Evolutionary conservation across 1,140 invertebrate genomes (phyloP), one percentile per base, ranked within the genome.

Genomic region (Varroa destructor): DNA sequence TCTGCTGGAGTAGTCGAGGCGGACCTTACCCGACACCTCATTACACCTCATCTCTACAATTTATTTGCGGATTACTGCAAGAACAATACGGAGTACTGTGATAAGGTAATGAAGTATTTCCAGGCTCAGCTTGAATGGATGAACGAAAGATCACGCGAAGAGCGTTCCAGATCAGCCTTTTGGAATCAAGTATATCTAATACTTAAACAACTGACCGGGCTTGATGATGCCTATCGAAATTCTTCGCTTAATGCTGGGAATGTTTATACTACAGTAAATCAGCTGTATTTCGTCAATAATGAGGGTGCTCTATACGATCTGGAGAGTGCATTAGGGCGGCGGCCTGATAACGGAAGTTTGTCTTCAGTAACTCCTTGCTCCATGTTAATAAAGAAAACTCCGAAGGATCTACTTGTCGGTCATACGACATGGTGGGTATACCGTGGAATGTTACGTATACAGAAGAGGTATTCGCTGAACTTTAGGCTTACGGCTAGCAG

Each of bases 181-280:
- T 67, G 61, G 61, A 25, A 67, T 37, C 75, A 84, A 81, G 78
- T 84, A 12, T 78, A 78, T 54, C 74, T 83, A 55, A 79, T 81
- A 43, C 77, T 82, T 56, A 74, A 79, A 25, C 84, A 85, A 76
- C 72, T 83, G 8, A 77, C 78, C 73, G 84, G 84, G 10, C 71
- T 85, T 3, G 77, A 79, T 55, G 79, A 82, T 77, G 84, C 82
- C 4, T 82, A 81, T 73, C 74, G 75, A n/a, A 76, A 79, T 57
- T 74, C 54, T 71, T 74, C 73, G 42, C 72, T 55, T 74, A 75
- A 74, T 57, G 71, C 74, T n/a, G 71, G 58, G 25, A 61, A 67
- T 8, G 73, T 77, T 46, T 71, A 78, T 55, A 77, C 79, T 73
- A 40, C 40, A 2, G n/a, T 67, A 1, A 12, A 12, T 67, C 46